These are phyloP conservation scores for Erpornis zantholeuca DNA, from an alignment of 2,113 vertebrate genomes.

Conservation along the genomic window DNA sequence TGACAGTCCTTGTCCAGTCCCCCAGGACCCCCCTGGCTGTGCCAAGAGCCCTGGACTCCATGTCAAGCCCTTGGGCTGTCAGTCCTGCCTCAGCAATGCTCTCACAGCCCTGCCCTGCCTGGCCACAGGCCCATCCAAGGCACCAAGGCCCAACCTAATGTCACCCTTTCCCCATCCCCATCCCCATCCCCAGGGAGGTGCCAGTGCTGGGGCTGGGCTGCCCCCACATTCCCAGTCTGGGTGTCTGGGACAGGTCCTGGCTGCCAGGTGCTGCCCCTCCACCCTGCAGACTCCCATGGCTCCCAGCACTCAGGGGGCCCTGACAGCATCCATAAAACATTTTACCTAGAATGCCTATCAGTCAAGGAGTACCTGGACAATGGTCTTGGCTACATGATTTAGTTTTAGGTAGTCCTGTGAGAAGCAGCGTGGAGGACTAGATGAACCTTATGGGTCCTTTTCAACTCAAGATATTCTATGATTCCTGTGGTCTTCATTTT, in stretches of 20 bases:
- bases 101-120: not conserved
- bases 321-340: not conserved
- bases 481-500: not conserved
- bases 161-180: rapidly evolving
- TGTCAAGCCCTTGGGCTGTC: not conserved
- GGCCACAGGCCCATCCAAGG: rapidly evolving
- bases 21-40: not conserved
- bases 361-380: not conserved
- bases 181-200: not conserved
- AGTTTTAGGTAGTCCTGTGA: not conserved
- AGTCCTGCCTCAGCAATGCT: not conserved
- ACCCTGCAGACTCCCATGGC: not conserved
- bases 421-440: not conserved
- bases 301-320: rapidly evolving
- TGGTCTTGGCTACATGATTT: not conserved
- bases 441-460: not conserved
- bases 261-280: not conserved
- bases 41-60: not conserved
- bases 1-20: not conserved
- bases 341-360: not conserved
- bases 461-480: not conserved
- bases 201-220: not conserved
- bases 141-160: rapidly evolving
- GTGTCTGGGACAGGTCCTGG: not conserved
- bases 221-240: not conserved